Evolutionary conservation across 2,113 vertebrate genomes (phyloP), one percentile per base, ranked within the genome.

Genomic region (Urocolius indicus): DNA sequence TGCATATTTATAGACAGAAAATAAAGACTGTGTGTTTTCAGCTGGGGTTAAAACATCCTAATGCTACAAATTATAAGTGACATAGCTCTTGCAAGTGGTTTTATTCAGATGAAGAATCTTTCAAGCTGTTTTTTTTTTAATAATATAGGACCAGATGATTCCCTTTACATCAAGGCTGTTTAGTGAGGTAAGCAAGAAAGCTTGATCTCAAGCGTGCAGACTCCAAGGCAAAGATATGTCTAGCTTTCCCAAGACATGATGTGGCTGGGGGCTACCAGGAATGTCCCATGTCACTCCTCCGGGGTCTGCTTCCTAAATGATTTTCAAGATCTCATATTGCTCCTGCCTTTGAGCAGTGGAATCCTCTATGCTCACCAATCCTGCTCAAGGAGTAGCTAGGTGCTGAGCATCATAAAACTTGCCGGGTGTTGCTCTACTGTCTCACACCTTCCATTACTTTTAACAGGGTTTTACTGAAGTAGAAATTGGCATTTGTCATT

Each of bases 41-140:
- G 66, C 69, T 78, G 84, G 5, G 90, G 27, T 84, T 91, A 75
- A 83, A 75, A 83, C 34, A 84, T 66, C 16, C 6, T 79, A 89
- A 90, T 59, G 93, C 71, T 84, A 95, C 85, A 90, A 91, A 87
- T 67, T 4, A 23, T 94, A 87, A 93, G 79, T 66, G 74, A 92
- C 21, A 54, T 74, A 95, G 67, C 43, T 96, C 67, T 84, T 86
- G 81, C 80, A 94, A 94, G 49, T 72, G 38, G 9, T 41, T 86
- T 95, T 93, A 94, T 71, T 69, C 66, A 92, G 78, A 66, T 46
- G 79, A 86, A 96, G 97, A 93, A 80, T 79, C 79, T 94, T 85
- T 96, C 76, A 89, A 79, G 90, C 45, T 61, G 45, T 46, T 84
- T 41, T 41, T 41, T 41, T 41, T 95, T 95, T 74, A 87, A 95